These are phyloP conservation scores for Nilaparvata lugens DNA, from an alignment of 1,140 invertebrate genomes.

Conservation along the genomic window DNA sequence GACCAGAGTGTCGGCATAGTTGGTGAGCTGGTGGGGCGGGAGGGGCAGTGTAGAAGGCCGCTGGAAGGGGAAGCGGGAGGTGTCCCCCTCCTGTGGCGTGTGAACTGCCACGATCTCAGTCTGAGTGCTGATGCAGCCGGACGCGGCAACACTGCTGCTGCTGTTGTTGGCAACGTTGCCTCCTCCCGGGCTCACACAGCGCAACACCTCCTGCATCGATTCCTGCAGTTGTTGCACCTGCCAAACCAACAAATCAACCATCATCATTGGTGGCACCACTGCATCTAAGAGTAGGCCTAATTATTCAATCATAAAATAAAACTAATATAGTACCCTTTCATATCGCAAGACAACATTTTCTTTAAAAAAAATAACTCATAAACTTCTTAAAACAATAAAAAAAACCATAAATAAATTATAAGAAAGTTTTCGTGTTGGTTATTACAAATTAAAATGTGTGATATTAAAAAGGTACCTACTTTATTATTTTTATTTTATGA, in stretches of 20 bases:
- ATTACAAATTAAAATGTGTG: slow-evolving; percentile 5
- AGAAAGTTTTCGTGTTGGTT: background rate
- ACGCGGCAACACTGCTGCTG: slow-evolving; percentile 32
- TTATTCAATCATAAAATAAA: too few relatives aligned
- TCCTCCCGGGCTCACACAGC: slow-evolving; percentile 47
- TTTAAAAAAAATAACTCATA: too few relatives aligned
- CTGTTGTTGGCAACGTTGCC: slow-evolving; percentile 28
- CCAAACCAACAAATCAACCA: too few relatives aligned
- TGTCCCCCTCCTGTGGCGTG: slow-evolving; percentile 44
- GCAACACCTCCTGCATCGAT: slow-evolving; percentile 63
- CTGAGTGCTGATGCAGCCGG: slow-evolving; percentile 46
- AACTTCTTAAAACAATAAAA: too few relatives aligned
- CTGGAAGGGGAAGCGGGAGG: slow-evolving; percentile 15
- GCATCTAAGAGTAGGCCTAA: too few relatives aligned
- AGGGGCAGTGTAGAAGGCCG: slow-evolving; percentile 15
- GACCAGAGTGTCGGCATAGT: slow-evolving; percentile 12
- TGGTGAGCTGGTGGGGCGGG: slow-evolving; percentile 4
- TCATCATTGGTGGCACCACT: too few relatives aligned
- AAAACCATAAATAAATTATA: too few relatives aligned
- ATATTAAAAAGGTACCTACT: too few relatives aligned
- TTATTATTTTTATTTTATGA: too few relatives aligned
- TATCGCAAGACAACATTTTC: too few relatives aligned
- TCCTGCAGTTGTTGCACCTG: slow-evolving; percentile 64
- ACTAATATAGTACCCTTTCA: too few relatives aligned
- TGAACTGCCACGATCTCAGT: slow-evolving; percentile 67